Evolutionary conservation across 2,113 vertebrate genomes (phyloP).

Genomic region (Orthonyx spaldingii): DNA sequence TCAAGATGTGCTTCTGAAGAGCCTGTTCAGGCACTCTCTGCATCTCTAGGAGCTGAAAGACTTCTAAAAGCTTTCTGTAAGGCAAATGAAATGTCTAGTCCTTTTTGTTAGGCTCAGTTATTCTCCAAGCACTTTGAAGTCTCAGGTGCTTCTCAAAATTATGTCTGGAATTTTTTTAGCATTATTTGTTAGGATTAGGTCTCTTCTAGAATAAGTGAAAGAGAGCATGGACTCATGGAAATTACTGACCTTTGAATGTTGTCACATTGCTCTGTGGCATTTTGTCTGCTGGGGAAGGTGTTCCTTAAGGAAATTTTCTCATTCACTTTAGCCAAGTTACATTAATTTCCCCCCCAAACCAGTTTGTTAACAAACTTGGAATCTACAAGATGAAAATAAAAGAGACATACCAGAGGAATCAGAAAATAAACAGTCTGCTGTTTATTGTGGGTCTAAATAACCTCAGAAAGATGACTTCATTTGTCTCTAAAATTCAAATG

Average conservation of each 20-base stretch:
- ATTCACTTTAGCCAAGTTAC: background rate
- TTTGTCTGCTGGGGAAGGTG: background rate
- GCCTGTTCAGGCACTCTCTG: background rate
- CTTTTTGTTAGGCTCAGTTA: background rate
- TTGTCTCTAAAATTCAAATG: slow-evolving; percentile 10
- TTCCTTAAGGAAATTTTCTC: background rate
- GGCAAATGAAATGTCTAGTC: background rate
- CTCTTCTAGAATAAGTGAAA: background rate
- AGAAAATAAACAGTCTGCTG: slow-evolving; percentile 4
- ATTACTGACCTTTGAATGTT: background rate
- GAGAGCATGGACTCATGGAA: background rate
- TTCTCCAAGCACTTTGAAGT: background rate
- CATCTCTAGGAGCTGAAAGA: background rate
- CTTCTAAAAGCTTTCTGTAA: background rate
- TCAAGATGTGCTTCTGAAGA: background rate
- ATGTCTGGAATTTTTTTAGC: background rate
- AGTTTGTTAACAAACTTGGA: background rate
- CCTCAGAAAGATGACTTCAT: background rate
- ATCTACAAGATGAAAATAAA: background rate
- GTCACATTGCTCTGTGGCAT: background rate
- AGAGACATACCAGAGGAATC: background rate
- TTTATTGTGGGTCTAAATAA: slow-evolving; percentile 47
- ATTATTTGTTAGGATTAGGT: background rate
- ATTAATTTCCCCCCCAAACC: background rate
- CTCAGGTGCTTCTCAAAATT: background rate